Conservation (phyloP, 2,113 vertebrate species). For the Triplophysa tibetana region DNA sequence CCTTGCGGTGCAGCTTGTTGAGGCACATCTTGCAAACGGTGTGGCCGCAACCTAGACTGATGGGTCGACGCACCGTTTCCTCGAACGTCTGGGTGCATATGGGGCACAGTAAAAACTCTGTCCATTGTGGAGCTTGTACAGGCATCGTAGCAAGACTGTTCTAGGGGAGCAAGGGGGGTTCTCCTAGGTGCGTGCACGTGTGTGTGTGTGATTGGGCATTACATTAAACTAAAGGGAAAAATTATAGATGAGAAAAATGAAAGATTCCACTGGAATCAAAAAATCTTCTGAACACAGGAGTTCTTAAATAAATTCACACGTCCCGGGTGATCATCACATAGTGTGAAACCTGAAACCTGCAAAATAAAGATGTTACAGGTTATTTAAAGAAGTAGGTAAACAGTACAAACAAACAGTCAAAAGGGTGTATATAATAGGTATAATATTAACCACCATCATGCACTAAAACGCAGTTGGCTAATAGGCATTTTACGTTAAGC, state of each 20-base stretch:
- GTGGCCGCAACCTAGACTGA: slow-evolving; percentile 96
- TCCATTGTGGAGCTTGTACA: slow-evolving; percentile 99
- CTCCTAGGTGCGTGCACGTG: slow-evolving; percentile 20
- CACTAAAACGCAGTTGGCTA: too few species aligned
- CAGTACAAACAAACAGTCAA: too few species aligned
- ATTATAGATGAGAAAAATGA: slow-evolving; percentile 71
- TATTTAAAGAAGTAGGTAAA: not conserved
- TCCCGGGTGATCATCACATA: slow-evolving; percentile 94
- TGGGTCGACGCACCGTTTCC: slow-evolving; percentile 94
- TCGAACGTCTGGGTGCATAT: slow-evolving; percentile 99
- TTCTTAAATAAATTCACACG: slow-evolving; percentile 89
- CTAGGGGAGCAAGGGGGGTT: slow-evolving; percentile 35
- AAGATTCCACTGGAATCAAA: slow-evolving; percentile 99
- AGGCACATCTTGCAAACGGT: slow-evolving; percentile 99
- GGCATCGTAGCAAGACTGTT: slow-evolving; percentile 88
- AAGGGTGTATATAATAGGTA: too few species aligned
- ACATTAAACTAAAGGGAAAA: slow-evolving; percentile 77
- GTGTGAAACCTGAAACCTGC: slow-evolving; percentile 88
- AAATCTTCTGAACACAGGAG: slow-evolving; percentile 74
- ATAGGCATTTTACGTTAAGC: too few species aligned
- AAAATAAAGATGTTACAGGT: slow-evolving; percentile 61
- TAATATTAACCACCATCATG: too few species aligned
- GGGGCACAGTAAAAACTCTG: slow-evolving; percentile 97
- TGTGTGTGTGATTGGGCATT: slow-evolving; percentile 59
- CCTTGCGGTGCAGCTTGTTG: slow-evolving; percentile 98